Base-by-base conservation (phyloP, 92 coral and sea anemone species). In the Porites divaricata region DNA sequence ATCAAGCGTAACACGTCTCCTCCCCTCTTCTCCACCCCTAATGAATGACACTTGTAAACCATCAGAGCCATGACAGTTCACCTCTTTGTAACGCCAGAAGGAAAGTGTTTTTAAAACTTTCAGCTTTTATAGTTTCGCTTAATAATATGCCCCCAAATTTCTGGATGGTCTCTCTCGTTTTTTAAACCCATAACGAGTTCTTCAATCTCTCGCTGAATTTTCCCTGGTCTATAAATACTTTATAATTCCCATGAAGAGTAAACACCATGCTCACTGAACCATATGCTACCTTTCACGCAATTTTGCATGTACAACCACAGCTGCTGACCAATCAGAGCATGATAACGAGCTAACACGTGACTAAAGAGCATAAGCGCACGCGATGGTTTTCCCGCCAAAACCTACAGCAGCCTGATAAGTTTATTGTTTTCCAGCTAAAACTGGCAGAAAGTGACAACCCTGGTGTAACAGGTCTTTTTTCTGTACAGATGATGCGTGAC, bases 221-320 rank as follows among this genome's bases (percentile, higher is more conserved):
- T 54, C 21, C 26, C 52, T 35, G n/a, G 45, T 57, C 72, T 8
- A 25, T 54, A 81, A 81, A 54, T 81, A 54, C 70, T 81, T 81
- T 50, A 70, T 54, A 58, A 35, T 51, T 48, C 16, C 65, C 12
- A 16, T 13, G n/a, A 16, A 20, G 76, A 17, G 59, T 41, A 8
- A 58, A n/a, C 19, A 9, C 86, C 45, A 70, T 81, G 70, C 77
- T 56, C 77, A 81, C 11, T 45, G 78, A 71, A 23, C 77, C 77
- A 81, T 45, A 11, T 19, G 68, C 63, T 23, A 13, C 9, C 67
- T 69, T 2, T 57, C 35, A 20, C 41, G 58, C 54, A 68, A 17
- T 67, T 12, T 10, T 4, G 45, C 65, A 20, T 53, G 75, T 53
- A 2, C 67, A 56, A 2, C 15, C 6, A 16, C 24, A 78, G 26